Conservation (phyloP, 2,888 invertebrate genomes). For the Lepidochitona cinerea region DNA sequence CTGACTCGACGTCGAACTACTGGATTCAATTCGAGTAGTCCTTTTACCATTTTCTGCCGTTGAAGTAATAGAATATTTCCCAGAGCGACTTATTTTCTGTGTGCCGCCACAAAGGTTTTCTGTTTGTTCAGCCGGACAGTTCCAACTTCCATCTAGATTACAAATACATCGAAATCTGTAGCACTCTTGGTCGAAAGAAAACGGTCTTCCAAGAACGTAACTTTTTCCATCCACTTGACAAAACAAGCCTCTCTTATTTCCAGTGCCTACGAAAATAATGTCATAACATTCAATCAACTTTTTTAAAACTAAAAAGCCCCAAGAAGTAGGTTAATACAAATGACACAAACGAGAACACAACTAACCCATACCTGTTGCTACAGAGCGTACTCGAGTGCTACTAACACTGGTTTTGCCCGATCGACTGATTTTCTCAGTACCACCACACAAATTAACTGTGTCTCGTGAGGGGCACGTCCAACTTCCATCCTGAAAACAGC, state of each 20-base stretch:
- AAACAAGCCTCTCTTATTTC: no score
- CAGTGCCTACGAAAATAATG: no score
- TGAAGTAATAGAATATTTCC: no score
- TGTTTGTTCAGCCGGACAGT: conserved; percentile 33
- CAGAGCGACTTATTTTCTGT: neutral
- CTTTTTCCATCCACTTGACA: neutral
- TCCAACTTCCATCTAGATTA: conserved; percentile 35
- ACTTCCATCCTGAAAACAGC: neutral
- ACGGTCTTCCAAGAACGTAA: neutral
- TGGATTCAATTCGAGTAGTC: neutral
- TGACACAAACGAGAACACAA: no score
- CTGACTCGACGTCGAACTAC: no score
- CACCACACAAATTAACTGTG: neutral
- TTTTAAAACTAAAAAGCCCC: no score
- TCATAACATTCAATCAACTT: no score
- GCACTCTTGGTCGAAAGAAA: conserved; percentile 34
- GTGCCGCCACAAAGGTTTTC: conserved; percentile 26
- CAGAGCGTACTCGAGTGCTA: no score
- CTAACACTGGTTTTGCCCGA: neutral
- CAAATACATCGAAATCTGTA: conserved; percentile 40
- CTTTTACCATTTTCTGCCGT: no score
- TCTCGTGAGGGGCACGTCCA: neutral
- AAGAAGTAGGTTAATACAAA: no score
- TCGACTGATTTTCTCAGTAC: neutral
- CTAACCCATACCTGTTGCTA: no score